Base-by-base conservation (phyloP, 2,113 vertebrate species). In the Caranx ignobilis region DNA sequence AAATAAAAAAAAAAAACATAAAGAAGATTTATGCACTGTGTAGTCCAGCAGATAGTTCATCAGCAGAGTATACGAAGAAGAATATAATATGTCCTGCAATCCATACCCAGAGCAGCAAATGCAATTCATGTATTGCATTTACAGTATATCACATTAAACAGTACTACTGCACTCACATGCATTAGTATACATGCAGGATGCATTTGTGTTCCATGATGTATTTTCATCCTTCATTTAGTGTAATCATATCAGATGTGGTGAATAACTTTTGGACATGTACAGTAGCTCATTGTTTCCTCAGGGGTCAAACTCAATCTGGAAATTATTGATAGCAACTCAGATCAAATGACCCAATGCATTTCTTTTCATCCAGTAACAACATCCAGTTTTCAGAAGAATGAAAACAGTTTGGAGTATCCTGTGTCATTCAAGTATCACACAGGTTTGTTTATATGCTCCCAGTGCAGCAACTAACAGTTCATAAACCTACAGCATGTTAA, bases 381-480 rank as follows among this genome's bases (percentile, higher is more conserved):
- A 43, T 79, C 55, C 59, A 18, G 50, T 34, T 65, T 63, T 41
- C 39, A 67, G 52, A 41, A 55, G 21, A 21, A 32, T 2, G 16
- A 54, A 55, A 75, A 57, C 19, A 56, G 37, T 65, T 55, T 54
- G 11, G 32, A 67, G 10, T 37, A 52, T 12, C 45, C 26, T 52
- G 64, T 34, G 7, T 52, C 19, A 19, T 26, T 43, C 11, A 12
- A 26, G 57, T 34, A 55, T 52, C 69, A 50, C 77, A 57, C 13
- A 19, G 34, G 54, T 26, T 34, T 63, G 41, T 64, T 59, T 45
- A 19, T 43, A 19, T 21, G 45, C 62, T 68, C 55, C 61, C 79
- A 83, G 74, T 75, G 82, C 74, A 35, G 3, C 60, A 69, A 47
- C 62, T 6, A 52, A 43, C 70, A 86, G 48, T 63, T 74, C 59